Percentiles rank a stretch among this genome's conserved stretches.
Evolutionary conservation across 35 echinoderm and acorn worm species (phyloP).

Genomic region (Acanthaster planci): DNA sequence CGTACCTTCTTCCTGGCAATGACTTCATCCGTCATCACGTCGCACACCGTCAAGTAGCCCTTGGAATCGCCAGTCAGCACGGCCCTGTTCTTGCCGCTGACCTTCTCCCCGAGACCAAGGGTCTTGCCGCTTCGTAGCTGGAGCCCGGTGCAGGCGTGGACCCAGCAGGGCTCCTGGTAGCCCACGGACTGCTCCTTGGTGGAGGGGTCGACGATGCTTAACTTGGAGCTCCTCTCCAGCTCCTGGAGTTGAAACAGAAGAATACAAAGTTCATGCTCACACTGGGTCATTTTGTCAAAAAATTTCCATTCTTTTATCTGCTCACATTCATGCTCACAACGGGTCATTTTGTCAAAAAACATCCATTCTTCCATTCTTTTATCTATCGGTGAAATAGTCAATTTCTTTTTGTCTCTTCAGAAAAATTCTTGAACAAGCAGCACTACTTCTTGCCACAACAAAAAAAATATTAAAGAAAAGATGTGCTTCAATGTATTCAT

Average conservation of each 20-base stretch:
- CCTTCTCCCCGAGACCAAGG: background rate
- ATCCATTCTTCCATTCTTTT: too few species aligned
- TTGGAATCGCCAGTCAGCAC: background rate
- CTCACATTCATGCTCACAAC: too few species aligned
- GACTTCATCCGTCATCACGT: background rate
- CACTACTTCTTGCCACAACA: too few species aligned
- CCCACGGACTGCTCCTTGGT: background rate
- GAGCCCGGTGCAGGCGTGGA: background rate
- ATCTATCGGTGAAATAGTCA: too few species aligned
- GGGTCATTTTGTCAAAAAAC: too few species aligned
- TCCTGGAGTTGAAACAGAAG: background rate
- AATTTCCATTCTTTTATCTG: too few species aligned
- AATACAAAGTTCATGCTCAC: too few species aligned
- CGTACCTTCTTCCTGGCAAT: background rate
- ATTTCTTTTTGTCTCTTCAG: too few species aligned
- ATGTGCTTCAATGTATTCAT: too few species aligned
- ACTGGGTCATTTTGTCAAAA: too few species aligned
- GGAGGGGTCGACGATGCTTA: background rate
- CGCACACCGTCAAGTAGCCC: constrained; percentile 9
- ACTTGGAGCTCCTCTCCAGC: background rate
- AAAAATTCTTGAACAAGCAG: too few species aligned
- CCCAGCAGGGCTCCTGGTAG: constrained; percentile 11
- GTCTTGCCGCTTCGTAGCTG: background rate
- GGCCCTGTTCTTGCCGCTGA: background rate
- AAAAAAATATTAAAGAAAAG: too few species aligned